Conservation (phyloP, 2,797 vertebrate species). For the Phoxinus dragarum region DNA sequence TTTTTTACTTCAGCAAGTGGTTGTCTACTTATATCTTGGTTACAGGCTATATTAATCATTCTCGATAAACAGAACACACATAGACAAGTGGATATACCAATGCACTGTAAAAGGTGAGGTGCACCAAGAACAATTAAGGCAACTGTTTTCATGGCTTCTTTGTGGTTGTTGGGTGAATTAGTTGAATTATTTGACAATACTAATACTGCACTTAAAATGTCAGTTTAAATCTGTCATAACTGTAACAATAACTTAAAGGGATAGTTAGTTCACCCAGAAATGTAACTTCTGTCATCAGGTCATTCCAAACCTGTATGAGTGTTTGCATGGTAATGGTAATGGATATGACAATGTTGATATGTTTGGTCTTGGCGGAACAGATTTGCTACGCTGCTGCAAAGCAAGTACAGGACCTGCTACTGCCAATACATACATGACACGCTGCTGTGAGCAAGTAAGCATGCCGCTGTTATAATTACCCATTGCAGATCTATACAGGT, state of each 20-base stretch:
- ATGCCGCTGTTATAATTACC: not conserved
- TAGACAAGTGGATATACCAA: constrained; percentile 23
- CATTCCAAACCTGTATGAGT: not conserved
- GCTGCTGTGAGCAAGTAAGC: too few species aligned
- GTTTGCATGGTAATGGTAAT: not conserved
- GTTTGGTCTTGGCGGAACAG: not conserved
- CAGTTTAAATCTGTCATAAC: not conserved
- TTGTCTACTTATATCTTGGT: constrained; percentile 26
- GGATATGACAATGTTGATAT: not conserved
- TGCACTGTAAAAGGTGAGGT: not conserved
- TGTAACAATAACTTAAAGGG: not conserved
- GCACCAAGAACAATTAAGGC: not conserved
- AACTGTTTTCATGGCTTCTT: not conserved
- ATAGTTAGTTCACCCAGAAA: not conserved
- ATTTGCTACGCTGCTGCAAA: not conserved
- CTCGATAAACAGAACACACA: constrained; percentile 15
- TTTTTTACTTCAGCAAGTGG: constrained; percentile 39
- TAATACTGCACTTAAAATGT: not conserved
- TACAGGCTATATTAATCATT: constrained; percentile 34
- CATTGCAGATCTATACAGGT: not conserved
- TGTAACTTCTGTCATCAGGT: not conserved
- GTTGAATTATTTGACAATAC: not conserved
- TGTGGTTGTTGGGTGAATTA: not conserved
- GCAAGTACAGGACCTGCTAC: not conserved
- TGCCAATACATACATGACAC: not conserved